Evolutionary conservation across 2,113 vertebrate genomes (phyloP), one percentile per base, ranked within the genome.

Genomic region (Madoqua kirkii): DNA sequence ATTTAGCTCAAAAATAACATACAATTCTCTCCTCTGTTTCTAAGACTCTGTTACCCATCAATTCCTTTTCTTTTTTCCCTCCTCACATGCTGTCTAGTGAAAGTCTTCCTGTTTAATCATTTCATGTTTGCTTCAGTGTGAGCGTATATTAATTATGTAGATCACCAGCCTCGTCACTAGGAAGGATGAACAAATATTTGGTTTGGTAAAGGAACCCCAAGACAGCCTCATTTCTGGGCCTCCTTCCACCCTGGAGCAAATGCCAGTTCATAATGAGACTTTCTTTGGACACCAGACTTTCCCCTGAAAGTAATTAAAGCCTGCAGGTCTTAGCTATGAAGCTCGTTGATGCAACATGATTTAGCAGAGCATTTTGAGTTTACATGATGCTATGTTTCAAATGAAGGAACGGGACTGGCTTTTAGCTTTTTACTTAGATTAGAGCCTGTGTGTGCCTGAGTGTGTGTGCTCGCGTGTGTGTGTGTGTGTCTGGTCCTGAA

Each of bases 201-300:
- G 71, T 57, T 94, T 97, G 82, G 40, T 82, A n/a, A 91, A 86
- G 31, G 52, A 85, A 87, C 36, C 33, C 60, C n/a, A 48, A 93
- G 55, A 96, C 48, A 89, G n/a, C 45, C 17, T 87, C 21, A 67
- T 57, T 87, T 67, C 45, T 71, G 71, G 84, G 59, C 12, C 11
- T 59, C 25, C 57, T 40, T 57, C n/a, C 55, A 54, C 16, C 43
- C 3, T 17, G 19, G 74, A 92, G 67, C 31, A 83, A 93, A 67
- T 92, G 21, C 31, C 84, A 52, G 36, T 84, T 87, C 93, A 60
- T 92, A 90, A 78, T 55, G 64, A 95, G 64, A 74, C 48, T 93
- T 96, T 12, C 79, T 89, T 79, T 74, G 55, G 54, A 71, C 45
- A 85, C 25, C 59, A 95, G 62, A 48, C 16, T 93, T 95, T 67